These are phyloP conservation scores for Atrichornis clamosus DNA, from an alignment of 2,113 vertebrate species.

Conservation along the genomic window DNA sequence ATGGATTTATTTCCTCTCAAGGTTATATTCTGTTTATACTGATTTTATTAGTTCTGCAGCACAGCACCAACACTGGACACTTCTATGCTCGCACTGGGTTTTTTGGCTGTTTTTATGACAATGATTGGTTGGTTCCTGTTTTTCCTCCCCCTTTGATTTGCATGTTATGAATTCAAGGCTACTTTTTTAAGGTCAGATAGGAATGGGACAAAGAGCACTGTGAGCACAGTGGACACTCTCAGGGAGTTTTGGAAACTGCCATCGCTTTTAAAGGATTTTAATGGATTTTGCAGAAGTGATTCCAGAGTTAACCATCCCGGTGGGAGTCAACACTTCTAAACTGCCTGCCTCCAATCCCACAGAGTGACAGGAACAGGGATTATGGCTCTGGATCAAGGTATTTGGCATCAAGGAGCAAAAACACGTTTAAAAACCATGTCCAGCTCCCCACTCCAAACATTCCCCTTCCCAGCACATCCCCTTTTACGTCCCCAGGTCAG, in stretches of 20 bases:
- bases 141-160: not conserved
- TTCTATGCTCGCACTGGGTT: not conserved
- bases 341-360: not conserved
- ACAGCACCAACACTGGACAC: not conserved
- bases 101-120: not conserved
- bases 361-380: not conserved
- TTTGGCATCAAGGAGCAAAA: not conserved
- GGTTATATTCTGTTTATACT: not conserved
- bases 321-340: not conserved
- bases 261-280: no score
- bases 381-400: not conserved
- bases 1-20: slow-evolving; percentile 3
- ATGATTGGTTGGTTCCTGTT: not conserved
- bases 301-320: no score
- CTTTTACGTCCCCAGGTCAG: not conserved
- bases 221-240: not conserved
- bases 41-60: not conserved
- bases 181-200: not conserved
- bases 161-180: not conserved
- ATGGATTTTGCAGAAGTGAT: no score
- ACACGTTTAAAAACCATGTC: accelerated
- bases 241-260: not conserved
- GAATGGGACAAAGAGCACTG: not conserved
- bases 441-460: not conserved
- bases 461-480: not conserved